Conservation (phyloP, 2,113 vertebrate genomes). For the Dromiciops gliroides region DNA sequence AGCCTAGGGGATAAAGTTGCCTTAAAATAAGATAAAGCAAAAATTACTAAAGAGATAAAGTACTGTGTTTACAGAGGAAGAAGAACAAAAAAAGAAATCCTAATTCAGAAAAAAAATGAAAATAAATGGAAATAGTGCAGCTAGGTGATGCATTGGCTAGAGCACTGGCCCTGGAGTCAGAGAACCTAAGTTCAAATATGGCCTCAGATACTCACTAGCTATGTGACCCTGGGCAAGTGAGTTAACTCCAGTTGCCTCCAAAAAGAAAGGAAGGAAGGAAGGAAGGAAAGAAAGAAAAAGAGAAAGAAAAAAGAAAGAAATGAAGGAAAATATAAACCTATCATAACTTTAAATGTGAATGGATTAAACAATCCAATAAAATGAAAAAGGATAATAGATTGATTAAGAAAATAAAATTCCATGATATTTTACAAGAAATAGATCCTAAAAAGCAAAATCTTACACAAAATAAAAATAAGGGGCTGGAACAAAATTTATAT, state of each 20-base stretch:
- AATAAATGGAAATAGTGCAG: not conserved
- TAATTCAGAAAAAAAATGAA: not conserved
- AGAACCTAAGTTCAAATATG: not conserved
- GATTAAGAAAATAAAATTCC: not conserved
- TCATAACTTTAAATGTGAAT: not conserved
- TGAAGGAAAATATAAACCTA: too few relatives aligned
- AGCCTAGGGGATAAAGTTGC: not conserved
- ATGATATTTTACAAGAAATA: not conserved
- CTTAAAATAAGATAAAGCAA: not conserved
- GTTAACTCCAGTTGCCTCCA: not conserved
- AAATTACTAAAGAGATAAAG: not conserved
- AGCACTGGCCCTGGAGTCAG: not conserved
- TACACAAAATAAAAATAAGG: not conserved
- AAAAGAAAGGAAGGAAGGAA: not conserved
- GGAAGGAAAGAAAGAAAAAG: too few relatives aligned
- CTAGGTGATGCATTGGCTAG: not conserved
- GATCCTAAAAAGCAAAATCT: not conserved
- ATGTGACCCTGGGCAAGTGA: not conserved
- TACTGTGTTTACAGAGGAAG: not conserved
- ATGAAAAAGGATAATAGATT: not conserved
- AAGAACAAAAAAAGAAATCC: not conserved
- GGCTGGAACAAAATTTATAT: not conserved
- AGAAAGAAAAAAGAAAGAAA: not conserved
- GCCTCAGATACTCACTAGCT: not conserved
- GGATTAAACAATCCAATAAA: not conserved